Evolutionary conservation across 2,113 vertebrate genomes (phyloP).

Genomic region (Hemicordylus capensis): DNA sequence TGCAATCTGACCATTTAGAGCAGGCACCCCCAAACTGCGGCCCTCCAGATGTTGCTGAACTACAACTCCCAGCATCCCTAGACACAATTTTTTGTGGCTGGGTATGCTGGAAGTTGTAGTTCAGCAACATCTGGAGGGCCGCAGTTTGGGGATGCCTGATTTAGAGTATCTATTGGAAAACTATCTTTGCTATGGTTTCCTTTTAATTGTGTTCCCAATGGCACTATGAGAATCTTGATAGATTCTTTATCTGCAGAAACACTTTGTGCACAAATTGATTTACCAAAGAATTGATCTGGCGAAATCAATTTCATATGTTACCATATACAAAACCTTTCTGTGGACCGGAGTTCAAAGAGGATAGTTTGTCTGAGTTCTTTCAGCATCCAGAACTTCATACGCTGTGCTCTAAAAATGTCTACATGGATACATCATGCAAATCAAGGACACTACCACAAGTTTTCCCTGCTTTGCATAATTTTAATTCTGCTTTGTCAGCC

Average conservation of each 20-base stretch:
- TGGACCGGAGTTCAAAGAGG: too few species aligned
- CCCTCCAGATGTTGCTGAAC: too few species aligned
- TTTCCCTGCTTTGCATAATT: neutral
- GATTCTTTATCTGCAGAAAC: neutral
- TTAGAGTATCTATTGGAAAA: neutral
- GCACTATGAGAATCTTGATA: neutral
- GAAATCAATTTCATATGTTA: too few species aligned
- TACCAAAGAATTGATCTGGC: neutral
- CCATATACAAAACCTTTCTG: too few species aligned
- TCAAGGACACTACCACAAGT: neutral
- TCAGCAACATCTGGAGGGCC: too few species aligned
- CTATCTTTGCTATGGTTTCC: neutral
- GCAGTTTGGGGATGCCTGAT: neutral
- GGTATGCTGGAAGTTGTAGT: too few species aligned
- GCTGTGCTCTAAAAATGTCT: neutral
- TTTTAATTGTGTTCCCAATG: neutral
- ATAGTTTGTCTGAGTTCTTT: too few species aligned
- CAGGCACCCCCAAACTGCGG: too few species aligned
- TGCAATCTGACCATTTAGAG: neutral
- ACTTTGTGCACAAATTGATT: neutral
- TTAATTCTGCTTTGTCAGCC: neutral
- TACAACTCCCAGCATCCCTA: too few species aligned
- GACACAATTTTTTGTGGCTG: too few species aligned
- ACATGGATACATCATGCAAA: neutral
- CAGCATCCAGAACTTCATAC: neutral